Conservation (phyloP, 2,797 vertebrate species). For the Macropodus opercularis region DNA sequence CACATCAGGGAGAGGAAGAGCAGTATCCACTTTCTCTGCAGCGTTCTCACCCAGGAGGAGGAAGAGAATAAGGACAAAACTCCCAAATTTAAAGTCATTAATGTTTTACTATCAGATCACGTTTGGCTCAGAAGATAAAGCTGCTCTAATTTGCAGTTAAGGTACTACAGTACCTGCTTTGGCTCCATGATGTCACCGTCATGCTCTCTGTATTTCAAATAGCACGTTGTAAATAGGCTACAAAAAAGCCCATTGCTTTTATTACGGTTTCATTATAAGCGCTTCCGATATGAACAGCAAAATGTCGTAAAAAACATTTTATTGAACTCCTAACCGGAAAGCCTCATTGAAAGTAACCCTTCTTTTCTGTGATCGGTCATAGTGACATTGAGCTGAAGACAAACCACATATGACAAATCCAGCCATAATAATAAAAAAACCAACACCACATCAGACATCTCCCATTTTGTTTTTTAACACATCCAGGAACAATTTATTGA, state of each 20-base stretch:
- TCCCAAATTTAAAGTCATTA: constrained; percentile 22
- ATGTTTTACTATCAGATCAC: constrained; percentile 16
- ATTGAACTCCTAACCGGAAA: constrained; percentile 1
- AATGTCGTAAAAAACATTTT: constrained; percentile 10
- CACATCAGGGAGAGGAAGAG: constrained; percentile 33
- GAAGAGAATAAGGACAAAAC: constrained; percentile 15
- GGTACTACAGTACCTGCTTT: background rate
- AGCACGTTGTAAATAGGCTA: background rate
- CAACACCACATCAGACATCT: background rate
- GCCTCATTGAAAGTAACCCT: constrained; percentile 4
- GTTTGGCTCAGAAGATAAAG: constrained; percentile 26
- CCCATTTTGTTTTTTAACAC: constrained; percentile 2
- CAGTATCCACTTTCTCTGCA: constrained; percentile 14
- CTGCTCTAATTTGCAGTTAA: constrained; percentile 1
- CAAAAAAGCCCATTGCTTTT: constrained; percentile 8
- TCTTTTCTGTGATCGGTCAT: too few relatives aligned
- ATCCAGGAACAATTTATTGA: constrained; percentile 27
- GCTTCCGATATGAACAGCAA: background rate
- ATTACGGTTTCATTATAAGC: constrained; percentile 8
- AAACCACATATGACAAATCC: background rate
- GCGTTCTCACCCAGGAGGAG: constrained; percentile 11
- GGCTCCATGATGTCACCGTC: background rate
- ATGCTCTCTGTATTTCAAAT: constrained; percentile 2
- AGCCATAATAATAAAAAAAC: background rate
- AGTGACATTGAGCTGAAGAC: constrained; percentile 10